These are phyloP conservation scores for Crotophaga sulcirostris DNA, from an alignment of 2,113 vertebrate species.

Conservation along the genomic window DNA sequence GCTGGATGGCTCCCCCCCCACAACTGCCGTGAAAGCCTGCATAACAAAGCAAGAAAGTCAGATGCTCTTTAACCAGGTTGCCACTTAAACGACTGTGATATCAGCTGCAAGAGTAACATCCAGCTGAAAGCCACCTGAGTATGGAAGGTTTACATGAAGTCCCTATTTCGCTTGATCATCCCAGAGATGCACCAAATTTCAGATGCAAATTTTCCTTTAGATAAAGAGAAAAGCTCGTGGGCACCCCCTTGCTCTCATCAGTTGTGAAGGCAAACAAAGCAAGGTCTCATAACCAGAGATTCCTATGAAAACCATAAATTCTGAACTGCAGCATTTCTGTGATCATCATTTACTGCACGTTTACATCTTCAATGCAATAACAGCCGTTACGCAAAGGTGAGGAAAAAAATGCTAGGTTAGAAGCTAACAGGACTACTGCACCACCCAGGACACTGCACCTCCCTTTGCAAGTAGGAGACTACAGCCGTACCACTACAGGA, in stretches of 20 bases:
- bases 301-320: background rate
- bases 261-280: fast-evolving
- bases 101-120: background rate
- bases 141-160: background rate
- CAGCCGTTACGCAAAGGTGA: background rate
- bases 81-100: fast-evolving
- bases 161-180: too few relatives aligned
- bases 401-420: background rate
- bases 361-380: background rate
- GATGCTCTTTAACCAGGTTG: background rate
- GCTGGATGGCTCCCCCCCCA: fast-evolving
- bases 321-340: background rate
- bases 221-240: background rate
- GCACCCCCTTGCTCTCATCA: background rate
- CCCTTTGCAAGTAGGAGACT: background rate
- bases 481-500: background rate
- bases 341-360: background rate
- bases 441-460: background rate
- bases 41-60: fast-evolving
- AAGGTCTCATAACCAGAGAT: background rate
- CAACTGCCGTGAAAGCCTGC: fast-evolving
- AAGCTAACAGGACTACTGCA: background rate
- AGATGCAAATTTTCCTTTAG: background rate
- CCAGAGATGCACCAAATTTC: background rate
- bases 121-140: background rate